Evolutionary conservation across 2,888 invertebrate genomes (phyloP).

Genomic region (Ctenicera cuprea): DNA sequence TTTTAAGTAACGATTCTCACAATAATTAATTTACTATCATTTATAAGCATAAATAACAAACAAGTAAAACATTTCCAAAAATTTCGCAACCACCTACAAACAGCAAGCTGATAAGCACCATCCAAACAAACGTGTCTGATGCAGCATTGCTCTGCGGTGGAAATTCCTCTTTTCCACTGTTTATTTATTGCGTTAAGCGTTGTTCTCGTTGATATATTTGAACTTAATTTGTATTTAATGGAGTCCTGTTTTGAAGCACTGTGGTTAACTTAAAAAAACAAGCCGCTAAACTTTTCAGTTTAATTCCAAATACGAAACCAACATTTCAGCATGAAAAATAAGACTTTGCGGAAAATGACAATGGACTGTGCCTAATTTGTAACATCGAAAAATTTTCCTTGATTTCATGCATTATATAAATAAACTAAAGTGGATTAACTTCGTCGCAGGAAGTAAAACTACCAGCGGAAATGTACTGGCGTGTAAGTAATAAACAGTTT

Average conservation of each 20-base stretch:
- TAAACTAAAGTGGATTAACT: too few relatives aligned
- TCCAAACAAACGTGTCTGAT: slow-evolving; percentile 9
- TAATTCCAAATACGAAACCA: not conserved
- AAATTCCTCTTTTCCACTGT: not conserved
- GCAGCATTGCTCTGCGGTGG: not conserved
- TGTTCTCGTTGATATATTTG: not conserved
- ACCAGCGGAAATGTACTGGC: too few relatives aligned
- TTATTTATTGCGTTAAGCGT: slow-evolving; percentile 1
- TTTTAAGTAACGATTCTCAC: too few relatives aligned
- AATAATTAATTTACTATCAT: too few relatives aligned
- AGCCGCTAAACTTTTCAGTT: not conserved
- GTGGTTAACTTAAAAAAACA: not conserved
- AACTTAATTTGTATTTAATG: slow-evolving; percentile 8
- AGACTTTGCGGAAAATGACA: not conserved
- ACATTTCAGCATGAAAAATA: not conserved
- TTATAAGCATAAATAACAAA: too few relatives aligned
- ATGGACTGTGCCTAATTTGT: not conserved
- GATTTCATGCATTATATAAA: too few relatives aligned
- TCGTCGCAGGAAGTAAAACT: too few relatives aligned
- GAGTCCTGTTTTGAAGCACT: not conserved
- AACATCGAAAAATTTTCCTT: not conserved
- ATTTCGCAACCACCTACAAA: too few relatives aligned
- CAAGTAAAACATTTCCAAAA: too few relatives aligned
- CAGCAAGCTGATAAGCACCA: not conserved
- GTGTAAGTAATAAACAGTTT: too few relatives aligned